Evolutionary conservation across 2,113 vertebrate species (phyloP), one percentile per base, ranked within the genome.

Genomic region (Myiagra hebetior): DNA sequence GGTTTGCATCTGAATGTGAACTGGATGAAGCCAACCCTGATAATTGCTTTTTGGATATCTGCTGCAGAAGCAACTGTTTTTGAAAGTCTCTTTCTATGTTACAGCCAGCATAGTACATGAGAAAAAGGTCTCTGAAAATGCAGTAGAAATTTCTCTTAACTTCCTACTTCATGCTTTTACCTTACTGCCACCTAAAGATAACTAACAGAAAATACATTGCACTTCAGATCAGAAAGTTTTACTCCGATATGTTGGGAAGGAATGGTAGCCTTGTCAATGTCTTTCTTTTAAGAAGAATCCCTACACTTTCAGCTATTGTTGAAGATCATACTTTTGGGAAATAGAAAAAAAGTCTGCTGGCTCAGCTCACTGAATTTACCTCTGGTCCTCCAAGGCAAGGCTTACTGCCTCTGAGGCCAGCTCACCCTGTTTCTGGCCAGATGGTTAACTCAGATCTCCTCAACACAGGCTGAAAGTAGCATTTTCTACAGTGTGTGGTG

Each of bases 101-200:
- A 67, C 6, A 77, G 27, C 19, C 33, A 78, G 55, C 35, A 57
- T 6, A 69, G 18, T 11, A 72, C 44, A 23, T 22, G 39, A 79
- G 56, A 22, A 78, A 79, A 96, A 55, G 7, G 4, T 74, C 31
- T 82, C 62, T 63, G 37, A 64, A 84, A 55, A 63, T 31, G 24
- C 5, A 6, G n/a, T 31, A 74, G 39, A 87, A 28, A 47, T 74
- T 62, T 77, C 50, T 70, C 56, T 53, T 53, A 59, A 63, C 39
- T 80, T 91, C 76, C 50, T 74, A 27, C 14, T 95, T 46, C 70
- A 15, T 23, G 87, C 87, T 96, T 95, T 96, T 95, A 93, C 89
- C 94, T 96, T 96, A 79, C 95, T 94, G 93, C 94, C 94, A 94
- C 87, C 94, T 96, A 95, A 96, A 93, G 95, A 91, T 94, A 87